Evolutionary conservation across 37 sponge, comb jelly and placozoan genomes (phyloP).

Genomic region (Theonella swinhoei): DNA sequence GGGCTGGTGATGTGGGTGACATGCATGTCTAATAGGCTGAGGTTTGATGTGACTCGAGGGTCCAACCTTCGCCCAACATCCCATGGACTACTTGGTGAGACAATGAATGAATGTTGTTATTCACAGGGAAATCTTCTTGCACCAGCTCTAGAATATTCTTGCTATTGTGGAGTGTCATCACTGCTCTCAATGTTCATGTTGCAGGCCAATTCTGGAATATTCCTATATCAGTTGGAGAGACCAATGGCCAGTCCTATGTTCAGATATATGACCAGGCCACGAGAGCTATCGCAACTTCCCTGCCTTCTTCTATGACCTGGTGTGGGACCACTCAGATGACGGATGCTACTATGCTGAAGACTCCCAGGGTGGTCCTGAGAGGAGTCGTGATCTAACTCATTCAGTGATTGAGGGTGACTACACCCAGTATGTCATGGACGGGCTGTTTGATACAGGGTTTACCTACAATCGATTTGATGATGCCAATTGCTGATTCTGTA

Average conservation of each 20-base stretch:
- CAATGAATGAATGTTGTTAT: too few relatives aligned
- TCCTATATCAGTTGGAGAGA: constrained; percentile 20
- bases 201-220: constrained; percentile 88
- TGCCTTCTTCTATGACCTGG: constrained; percentile 32
- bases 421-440: constrained; percentile 30
- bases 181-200: background rate
- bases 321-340: constrained; percentile 60
- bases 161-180: too few relatives aligned
- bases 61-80: constrained; percentile 65
- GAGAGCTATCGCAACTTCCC: constrained; percentile 33
- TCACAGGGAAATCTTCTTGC: background rate
- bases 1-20: constrained; percentile 75
- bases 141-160: background rate
- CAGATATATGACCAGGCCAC: background rate
- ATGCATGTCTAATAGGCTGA: constrained; percentile 56
- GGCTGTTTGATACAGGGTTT: constrained; percentile 40
- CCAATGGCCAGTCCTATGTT: background rate
- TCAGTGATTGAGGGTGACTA: constrained; percentile 70
- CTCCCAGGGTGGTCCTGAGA: constrained; percentile 62
- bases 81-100: constrained; percentile 82
- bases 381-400: constrained; percentile 15
- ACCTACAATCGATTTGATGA: constrained; percentile 35
- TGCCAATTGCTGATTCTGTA: too few relatives aligned
- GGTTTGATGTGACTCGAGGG: constrained; percentile 62
- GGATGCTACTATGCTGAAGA: constrained; percentile 68